Base-by-base conservation (phyloP, 2,888 invertebrate species). In the Erynnis tages region DNA sequence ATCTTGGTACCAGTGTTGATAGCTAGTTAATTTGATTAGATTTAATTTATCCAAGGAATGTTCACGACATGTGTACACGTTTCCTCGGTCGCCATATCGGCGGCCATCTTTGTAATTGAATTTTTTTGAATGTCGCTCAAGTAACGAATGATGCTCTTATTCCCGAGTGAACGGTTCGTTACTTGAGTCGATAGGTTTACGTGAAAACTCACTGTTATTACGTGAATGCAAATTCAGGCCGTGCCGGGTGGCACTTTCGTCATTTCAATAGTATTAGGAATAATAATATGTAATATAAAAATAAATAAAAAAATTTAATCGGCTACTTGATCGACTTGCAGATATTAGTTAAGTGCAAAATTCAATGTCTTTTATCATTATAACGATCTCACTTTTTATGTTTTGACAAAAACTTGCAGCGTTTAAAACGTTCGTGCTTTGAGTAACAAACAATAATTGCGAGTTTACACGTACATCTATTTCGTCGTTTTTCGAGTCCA, bases 61-160 rank as follows among this genome's bases (percentile, higher is more conserved):
- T 81, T 82, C 81, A 82, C 81, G 57, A 69, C 65, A 67, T 81
- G 79, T 79, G 73, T 73, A 67, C 77, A 78, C 77, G 67, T 73
- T 70, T 62, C 58, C 5, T 57, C 57, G 64, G 58, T 60, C 64
- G 66, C 69, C 73, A 59, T 61, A 61, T 62, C 56, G 73, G 71
- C 65, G 69, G 62, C 66, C 66, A 64, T 65, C 59, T 60, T 53
- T 59, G 66, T 75, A 50, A 59, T 57, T 45, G 44, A 44, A 17
- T 27, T 34, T 49, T 29, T 30, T 43, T 27, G 38, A 29, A 37
- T 21, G 23, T 46, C 7, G 32, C 41, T 41, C 56, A 55, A 50
- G 59, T 56, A 59, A 41, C 46, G 53, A 13, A 35, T 29, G 37
- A 21, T 30, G 29, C 10, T 7, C 16, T 23, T 6, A n/a, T 32